Conservation (phyloP, 1,140 invertebrate genomes). For the Bombus waltoni region DNA sequence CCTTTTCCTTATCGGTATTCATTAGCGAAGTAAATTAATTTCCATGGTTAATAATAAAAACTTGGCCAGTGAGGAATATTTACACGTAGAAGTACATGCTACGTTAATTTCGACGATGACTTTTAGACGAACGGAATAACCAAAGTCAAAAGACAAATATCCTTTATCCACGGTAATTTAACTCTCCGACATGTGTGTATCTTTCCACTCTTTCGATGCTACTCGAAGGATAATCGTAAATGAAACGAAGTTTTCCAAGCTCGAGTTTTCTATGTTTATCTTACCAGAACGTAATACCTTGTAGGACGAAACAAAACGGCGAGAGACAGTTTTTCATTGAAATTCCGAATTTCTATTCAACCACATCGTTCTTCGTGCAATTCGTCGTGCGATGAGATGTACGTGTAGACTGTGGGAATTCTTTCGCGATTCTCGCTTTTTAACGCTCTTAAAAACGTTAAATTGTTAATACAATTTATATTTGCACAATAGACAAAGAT, state of each 20-base stretch:
- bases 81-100: background rate
- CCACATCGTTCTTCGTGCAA: too few relatives aligned
- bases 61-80: background rate
- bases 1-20: background rate
- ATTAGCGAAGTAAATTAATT: background rate
- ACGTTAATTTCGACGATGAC: background rate
- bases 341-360: background rate
- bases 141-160: background rate
- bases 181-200: background rate
- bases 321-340: background rate
- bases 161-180: background rate
- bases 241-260: background rate
- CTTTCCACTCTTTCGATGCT: background rate
- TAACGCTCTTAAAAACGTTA: too few relatives aligned
- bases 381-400: too few relatives aligned
- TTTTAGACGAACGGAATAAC: background rate
- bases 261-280: background rate
- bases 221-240: background rate
- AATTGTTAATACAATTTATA: too few relatives aligned
- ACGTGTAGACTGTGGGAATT: too few relatives aligned
- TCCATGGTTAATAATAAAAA: background rate
- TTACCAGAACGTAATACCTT: background rate
- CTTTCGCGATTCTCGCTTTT: too few relatives aligned
- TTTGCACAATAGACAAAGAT: too few relatives aligned
- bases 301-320: background rate